phyloP scores from a whole-genome alignment of 2,113 vertebrate species.

The Eudyptes chrysolophus region DNA sequence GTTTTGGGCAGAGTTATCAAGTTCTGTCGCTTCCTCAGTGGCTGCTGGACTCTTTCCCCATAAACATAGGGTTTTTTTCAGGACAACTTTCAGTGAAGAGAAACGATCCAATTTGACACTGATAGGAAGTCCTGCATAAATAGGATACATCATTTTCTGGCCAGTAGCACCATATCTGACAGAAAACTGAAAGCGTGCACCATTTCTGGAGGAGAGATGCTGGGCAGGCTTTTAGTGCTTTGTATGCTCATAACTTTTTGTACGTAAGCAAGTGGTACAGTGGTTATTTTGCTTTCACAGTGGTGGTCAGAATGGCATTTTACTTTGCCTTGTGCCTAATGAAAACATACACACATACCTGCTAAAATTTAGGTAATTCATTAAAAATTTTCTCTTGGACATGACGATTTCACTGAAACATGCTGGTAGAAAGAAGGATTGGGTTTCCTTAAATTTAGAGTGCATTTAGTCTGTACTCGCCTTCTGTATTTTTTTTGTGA shows the following conservation, averaged over 20 bases:
- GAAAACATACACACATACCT: neutral
- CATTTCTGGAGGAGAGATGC: neutral
- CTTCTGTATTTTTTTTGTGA: neutral
- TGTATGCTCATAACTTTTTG: neutral
- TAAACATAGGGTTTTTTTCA: no score
- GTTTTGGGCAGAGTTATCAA: no score
- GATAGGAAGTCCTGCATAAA: no score
- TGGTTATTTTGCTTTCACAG: neutral
- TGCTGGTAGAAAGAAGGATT: neutral
- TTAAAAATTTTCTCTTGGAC: neutral
- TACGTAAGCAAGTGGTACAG: neutral
- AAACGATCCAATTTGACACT: no score
- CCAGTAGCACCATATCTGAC: no score
- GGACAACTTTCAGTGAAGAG: no score
- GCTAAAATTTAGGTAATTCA: neutral
- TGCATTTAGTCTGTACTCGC: neutral
- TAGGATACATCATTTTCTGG: no score
- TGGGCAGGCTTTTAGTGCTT: neutral
- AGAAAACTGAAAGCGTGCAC: no score
- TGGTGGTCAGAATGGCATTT: neutral
- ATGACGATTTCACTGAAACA: neutral
- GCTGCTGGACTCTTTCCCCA: no score
- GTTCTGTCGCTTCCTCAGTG: no score
- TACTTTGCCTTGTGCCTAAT: neutral
- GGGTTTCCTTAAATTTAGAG: neutral